Evolutionary conservation across 1,140 invertebrate genomes (phyloP).

Genomic region (Cherax destructor): DNA sequence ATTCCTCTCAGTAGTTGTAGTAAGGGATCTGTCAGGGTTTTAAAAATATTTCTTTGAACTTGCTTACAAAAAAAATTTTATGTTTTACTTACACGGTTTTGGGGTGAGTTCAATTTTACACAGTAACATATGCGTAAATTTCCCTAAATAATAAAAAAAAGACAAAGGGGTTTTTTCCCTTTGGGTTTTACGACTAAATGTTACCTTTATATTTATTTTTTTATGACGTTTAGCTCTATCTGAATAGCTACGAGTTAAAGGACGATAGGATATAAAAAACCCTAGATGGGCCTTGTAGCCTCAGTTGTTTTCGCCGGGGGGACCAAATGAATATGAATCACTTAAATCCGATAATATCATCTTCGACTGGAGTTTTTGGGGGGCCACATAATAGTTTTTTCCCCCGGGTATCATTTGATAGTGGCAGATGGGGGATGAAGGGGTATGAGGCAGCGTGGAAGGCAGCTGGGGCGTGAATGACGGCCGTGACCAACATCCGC

Average conservation of each 20-base stretch:
- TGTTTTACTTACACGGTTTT: no score
- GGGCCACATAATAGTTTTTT: constrained; percentile 17
- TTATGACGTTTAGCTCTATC: no score
- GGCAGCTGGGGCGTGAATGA: not conserved
- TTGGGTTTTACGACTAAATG: no score
- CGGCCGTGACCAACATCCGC: not conserved
- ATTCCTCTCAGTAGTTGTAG: not conserved
- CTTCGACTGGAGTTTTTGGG: constrained; percentile 32
- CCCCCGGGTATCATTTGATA: constrained; percentile 12
- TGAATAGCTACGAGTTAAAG: no score
- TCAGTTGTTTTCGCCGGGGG: constrained; percentile 2
- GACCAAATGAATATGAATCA: constrained; percentile 27
- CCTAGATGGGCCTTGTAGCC: not conserved
- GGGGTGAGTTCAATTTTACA: no score
- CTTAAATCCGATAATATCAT: constrained; percentile 1
- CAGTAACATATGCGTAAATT: no score
- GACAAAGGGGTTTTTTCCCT: no score
- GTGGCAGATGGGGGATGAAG: constrained; percentile 8
- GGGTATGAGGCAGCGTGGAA: not conserved
- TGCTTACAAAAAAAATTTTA: no score
- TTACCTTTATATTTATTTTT: no score
- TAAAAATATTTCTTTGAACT: no score
- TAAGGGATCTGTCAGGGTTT: no score
- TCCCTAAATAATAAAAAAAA: no score
- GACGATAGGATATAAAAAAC: not conserved